Evolutionary conservation across 2,797 vertebrate genomes (phyloP).

Genomic region (Perodicticus potto): DNA sequence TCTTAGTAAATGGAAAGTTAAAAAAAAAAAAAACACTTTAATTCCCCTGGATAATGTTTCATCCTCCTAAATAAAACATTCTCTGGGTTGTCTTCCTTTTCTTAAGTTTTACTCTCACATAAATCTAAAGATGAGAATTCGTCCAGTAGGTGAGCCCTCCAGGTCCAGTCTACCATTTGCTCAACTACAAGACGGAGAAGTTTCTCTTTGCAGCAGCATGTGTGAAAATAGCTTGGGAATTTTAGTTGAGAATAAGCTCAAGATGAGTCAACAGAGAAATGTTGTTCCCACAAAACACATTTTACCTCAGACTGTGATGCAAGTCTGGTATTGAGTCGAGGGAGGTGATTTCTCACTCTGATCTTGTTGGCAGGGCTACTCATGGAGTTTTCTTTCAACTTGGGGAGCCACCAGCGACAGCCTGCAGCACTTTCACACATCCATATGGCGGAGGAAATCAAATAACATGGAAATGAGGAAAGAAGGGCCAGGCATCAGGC

Average conservation of each 20-base stretch:
- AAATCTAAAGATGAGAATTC: slow-evolving; percentile 40
- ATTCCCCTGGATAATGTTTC: not conserved
- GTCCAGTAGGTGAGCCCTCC: not conserved
- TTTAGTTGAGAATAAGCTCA: slow-evolving; percentile 71
- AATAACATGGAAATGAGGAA: not conserved
- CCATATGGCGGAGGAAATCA: not conserved
- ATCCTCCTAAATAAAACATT: not conserved
- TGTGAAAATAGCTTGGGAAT: slow-evolving; percentile 69
- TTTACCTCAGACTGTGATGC: slow-evolving; percentile 58
- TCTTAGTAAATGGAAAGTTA: slow-evolving; percentile 58
- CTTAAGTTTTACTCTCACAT: slow-evolving; percentile 49
- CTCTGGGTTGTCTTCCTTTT: not conserved
- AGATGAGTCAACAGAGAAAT: slow-evolving; percentile 72
- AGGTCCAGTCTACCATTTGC: slow-evolving; percentile 13
- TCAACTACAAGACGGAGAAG: slow-evolving; percentile 51
- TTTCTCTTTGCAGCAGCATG: slow-evolving; percentile 38
- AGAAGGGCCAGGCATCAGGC: not conserved
- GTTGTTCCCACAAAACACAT: slow-evolving; percentile 67
- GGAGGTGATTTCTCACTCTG: slow-evolving; percentile 67
- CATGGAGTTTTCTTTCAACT: slow-evolving; percentile 64
- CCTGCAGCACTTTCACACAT: not conserved
- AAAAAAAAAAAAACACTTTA: not conserved
- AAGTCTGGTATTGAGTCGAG: not conserved
- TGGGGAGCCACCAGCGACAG: slow-evolving; percentile 28
- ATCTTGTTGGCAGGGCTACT: slow-evolving; percentile 60